phyloP scores from a whole-genome alignment of 2,888 invertebrate genomes.

The Blera fallax region DNA sequence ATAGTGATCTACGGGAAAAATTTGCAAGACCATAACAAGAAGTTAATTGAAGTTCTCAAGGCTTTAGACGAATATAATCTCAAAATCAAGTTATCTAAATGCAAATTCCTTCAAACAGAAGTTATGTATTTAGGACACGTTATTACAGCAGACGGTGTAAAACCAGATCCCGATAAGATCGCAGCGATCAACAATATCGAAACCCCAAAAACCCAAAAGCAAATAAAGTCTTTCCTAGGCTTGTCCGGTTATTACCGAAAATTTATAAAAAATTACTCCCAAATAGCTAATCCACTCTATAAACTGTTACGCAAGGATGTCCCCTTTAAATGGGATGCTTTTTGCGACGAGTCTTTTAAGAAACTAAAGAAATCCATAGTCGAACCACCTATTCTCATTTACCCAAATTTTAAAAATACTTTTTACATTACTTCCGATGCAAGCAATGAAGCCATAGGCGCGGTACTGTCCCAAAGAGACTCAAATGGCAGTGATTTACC shows the following conservation, averaged over 20 bases:
- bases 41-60: slow-evolving; percentile 32
- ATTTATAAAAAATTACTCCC: not conserved
- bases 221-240: not conserved
- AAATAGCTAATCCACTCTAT: too few species aligned
- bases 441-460: not conserved
- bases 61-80: slow-evolving; percentile 57
- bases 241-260: not conserved
- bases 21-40: not conserved
- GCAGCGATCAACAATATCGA: not conserved
- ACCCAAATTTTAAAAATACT: not conserved
- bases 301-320: not conserved
- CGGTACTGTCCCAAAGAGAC: too few species aligned
- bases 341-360: not conserved
- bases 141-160: not conserved
- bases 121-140: slow-evolving; percentile 73
- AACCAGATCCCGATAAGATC: not conserved
- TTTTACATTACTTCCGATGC: not conserved
- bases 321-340: not conserved
- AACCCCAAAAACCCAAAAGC: not conserved
- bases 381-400: not conserved
- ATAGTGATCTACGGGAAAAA: slow-evolving; percentile 74
- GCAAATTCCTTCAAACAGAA: slow-evolving; percentile 71
- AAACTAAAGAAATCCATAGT: not conserved
- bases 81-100: slow-evolving; percentile 74
- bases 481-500: too few species aligned